Percentiles rank a stretch among this genome's conserved stretches.
Evolutionary conservation across 2,888 invertebrate genomes (phyloP).

Genomic region (Drosophila sordidula): DNA sequence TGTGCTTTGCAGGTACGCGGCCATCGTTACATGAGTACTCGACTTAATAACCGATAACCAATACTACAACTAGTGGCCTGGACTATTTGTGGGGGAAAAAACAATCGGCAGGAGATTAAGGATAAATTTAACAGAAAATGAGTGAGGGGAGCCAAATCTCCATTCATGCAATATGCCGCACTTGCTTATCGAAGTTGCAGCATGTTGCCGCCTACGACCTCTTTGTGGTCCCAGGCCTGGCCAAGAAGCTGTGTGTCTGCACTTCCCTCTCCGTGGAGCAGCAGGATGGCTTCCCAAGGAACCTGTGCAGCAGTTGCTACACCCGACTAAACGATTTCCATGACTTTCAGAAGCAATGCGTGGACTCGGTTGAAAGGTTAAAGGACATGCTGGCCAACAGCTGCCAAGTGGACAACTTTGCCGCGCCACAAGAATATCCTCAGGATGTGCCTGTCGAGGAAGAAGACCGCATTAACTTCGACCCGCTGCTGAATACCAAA

Average conservation of each 20-base stretch:
- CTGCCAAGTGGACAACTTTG: background rate
- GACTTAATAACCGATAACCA: constrained; percentile 17
- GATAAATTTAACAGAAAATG: constrained; percentile 39
- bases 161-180: constrained; percentile 79
- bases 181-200: constrained; percentile 72
- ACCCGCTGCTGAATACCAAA: constrained; percentile 79
- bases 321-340: constrained; percentile 76
- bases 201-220: constrained; percentile 64
- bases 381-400: constrained; percentile 67
- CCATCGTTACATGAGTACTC: constrained; percentile 19
- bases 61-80: constrained; percentile 2
- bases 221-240: constrained; percentile 76
- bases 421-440: constrained; percentile 26
- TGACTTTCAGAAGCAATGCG: constrained; percentile 80
- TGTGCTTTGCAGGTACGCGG: constrained; percentile 8
- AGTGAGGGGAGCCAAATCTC: constrained; percentile 37
- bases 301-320: constrained; percentile 75
- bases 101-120: background rate
- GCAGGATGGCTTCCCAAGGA: constrained; percentile 81
- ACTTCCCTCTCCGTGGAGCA: constrained; percentile 79
- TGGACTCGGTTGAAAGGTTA: constrained; percentile 73
- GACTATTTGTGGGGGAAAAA: background rate
- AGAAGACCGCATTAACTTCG: constrained; percentile 74
- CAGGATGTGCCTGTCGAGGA: constrained; percentile 61
- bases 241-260: constrained; percentile 79